A percentile compares a stretch with the other conserved stretches of the same genome.
These are phyloP conservation scores for Helicoverpa zea DNA, from an alignment of 1,140 invertebrate genomes.

Conservation along the genomic window DNA sequence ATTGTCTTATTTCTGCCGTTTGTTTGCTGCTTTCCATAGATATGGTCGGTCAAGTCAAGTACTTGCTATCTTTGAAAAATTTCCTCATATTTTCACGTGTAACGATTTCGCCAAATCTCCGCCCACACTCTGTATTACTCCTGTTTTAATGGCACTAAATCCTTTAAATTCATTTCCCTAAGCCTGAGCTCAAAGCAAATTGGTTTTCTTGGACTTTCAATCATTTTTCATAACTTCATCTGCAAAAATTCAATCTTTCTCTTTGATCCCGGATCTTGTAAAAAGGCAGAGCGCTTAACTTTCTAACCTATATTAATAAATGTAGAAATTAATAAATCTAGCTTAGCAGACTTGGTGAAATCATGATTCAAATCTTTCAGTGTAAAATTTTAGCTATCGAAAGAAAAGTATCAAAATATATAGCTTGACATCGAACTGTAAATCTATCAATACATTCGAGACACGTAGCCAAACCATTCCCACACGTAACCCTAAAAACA, in stretches of 20 bases:
- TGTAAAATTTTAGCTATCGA: too few species aligned
- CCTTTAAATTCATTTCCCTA: neutral
- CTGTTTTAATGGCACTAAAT: neutral
- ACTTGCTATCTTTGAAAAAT: too few species aligned
- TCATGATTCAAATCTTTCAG: neutral
- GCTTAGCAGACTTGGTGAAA: neutral
- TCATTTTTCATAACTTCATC: slow-evolving; percentile 10
- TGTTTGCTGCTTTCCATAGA: too few species aligned
- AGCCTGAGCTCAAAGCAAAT: neutral
- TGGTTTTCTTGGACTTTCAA: slow-evolving; percentile 9
- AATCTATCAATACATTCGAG: neutral
- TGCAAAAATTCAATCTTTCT: slow-evolving; percentile 4
- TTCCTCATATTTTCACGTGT: too few species aligned
- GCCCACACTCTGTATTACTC: neutral
- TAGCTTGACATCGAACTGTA: neutral
- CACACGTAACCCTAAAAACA: slow-evolving; percentile 16
- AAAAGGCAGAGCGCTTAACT: neutral
- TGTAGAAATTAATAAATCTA: neutral
- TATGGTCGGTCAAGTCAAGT: too few species aligned
- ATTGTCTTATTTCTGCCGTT: too few species aligned
- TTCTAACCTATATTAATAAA: neutral
- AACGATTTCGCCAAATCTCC: too few species aligned
- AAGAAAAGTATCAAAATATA: neutral
- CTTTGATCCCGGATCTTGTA: slow-evolving; percentile 13
- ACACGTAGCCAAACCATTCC: slow-evolving; percentile 3